A percentile compares a stretch with the other conserved stretches of the same genome.
Evolutionary conservation across 2,888 invertebrate species (phyloP).

Genomic region (Spisula solida): DNA sequence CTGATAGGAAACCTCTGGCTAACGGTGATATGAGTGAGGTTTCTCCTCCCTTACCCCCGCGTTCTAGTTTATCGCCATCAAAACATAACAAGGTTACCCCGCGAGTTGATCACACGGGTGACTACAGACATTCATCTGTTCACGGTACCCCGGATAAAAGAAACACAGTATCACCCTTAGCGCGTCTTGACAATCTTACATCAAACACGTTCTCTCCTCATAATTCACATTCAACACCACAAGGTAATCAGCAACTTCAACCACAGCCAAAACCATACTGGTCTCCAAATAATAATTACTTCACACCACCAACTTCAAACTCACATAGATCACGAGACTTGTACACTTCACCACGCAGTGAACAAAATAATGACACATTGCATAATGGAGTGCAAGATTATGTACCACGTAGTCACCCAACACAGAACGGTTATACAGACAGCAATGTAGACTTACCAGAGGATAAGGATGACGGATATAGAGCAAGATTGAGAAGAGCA

Average conservation of each 20-base stretch:
- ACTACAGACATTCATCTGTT: slow-evolving; percentile 25
- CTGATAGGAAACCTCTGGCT: slow-evolving; percentile 62
- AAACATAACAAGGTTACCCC: background rate
- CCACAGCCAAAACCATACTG: background rate
- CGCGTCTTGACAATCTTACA: slow-evolving; percentile 51
- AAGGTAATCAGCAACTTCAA: slow-evolving; percentile 2
- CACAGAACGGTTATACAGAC: slow-evolving; percentile 22
- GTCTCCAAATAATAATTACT: slow-evolving; percentile 35
- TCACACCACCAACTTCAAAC: slow-evolving; percentile 35
- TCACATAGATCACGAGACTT: slow-evolving; percentile 23
- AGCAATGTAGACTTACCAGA: slow-evolving; percentile 29
- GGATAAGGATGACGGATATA: slow-evolving; percentile 73
- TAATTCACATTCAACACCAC: slow-evolving; percentile 46
- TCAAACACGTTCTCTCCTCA: slow-evolving; percentile 35
- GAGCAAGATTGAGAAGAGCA: slow-evolving; percentile 74
- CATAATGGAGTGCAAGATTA: background rate
- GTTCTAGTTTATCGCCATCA: slow-evolving; percentile 49
- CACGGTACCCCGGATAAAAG: slow-evolving; percentile 27
- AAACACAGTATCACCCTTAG: slow-evolving; percentile 29
- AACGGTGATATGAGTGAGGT: slow-evolving; percentile 57
- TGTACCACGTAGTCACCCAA: background rate
- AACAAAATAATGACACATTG: background rate
- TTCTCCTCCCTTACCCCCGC: slow-evolving; percentile 73
- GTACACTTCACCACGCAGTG: slow-evolving; percentile 23
- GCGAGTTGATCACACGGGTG: background rate